These are phyloP conservation scores for Nasonia giraulti DNA, from an alignment of 1,140 invertebrate species.

Conservation along the genomic window DNA sequence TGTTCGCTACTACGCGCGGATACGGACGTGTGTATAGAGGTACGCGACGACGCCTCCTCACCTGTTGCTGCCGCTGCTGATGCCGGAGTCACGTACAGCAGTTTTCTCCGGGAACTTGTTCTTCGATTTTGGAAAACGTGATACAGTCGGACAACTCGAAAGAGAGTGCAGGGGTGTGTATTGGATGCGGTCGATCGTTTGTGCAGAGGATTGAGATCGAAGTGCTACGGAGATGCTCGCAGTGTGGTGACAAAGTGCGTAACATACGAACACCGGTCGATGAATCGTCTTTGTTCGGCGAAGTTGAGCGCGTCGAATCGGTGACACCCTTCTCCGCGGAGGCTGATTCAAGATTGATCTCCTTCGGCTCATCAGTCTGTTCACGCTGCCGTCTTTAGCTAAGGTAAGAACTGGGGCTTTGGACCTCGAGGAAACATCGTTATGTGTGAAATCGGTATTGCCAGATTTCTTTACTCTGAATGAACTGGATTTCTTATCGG, in stretches of 20 bases:
- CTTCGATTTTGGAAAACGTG: too few species aligned
- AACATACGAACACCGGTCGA: neutral
- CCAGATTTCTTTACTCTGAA: too few species aligned
- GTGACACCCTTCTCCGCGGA: neutral
- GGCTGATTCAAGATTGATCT: slow-evolving; percentile 20
- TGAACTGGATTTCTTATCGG: too few species aligned
- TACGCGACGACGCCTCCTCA: slow-evolving; percentile 50
- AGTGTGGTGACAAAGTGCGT: too few species aligned
- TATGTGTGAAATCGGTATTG: neutral
- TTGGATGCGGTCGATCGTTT: too few species aligned
- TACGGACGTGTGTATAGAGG: slow-evolving; percentile 51
- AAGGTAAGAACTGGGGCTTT: slow-evolving; percentile 62
- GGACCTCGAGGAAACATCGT: too few species aligned
- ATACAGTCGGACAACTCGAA: too few species aligned
- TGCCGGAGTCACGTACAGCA: neutral
- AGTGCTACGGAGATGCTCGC: too few species aligned
- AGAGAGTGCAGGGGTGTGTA: too few species aligned
- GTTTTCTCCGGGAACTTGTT: neutral
- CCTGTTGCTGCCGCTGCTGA: slow-evolving; percentile 55
- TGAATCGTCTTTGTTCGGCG: neutral
- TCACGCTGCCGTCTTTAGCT: slow-evolving; percentile 67
- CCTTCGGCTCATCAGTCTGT: slow-evolving; percentile 24
- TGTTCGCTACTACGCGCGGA: slow-evolving; percentile 62
- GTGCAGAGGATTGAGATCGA: too few species aligned
- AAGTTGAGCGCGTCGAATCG: neutral